A percentile compares a stretch with the other conserved stretches of the same genome.
These are phyloP conservation scores for Dermatemys mawii DNA, from an alignment of 2,113 vertebrate genomes.

Conservation along the genomic window DNA sequence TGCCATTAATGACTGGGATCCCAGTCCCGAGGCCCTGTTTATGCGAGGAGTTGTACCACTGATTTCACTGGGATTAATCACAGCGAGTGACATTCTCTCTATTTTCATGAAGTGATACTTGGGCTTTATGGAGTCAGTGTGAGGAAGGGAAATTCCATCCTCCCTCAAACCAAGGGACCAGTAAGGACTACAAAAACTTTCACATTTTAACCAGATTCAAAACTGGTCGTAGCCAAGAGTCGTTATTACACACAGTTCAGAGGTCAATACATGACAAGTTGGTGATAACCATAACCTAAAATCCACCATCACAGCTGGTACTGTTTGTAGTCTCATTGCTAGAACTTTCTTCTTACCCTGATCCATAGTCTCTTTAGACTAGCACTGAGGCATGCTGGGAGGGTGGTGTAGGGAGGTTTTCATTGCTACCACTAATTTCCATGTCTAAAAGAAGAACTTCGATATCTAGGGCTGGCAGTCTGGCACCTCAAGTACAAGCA, in stretches of 20 bases:
- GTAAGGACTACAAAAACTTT: neutral
- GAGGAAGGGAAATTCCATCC: neutral
- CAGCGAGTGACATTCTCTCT: neutral
- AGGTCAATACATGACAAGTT: neutral
- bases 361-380: neutral
- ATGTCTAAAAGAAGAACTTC: neutral
- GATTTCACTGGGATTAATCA: neutral
- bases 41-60: neutral
- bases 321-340: neutral
- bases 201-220: neutral
- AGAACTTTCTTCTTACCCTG: neutral
- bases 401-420: neutral
- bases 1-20: neutral
- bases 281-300: rapidly evolving
- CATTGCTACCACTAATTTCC: neutral
- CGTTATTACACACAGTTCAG: neutral
- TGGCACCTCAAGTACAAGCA: neutral
- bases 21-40: neutral
- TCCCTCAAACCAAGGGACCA: neutral
- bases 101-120: neutral
- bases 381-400: neutral
- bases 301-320: neutral
- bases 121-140: neutral
- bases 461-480: neutral
- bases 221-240: neutral